These are phyloP conservation scores for Harpalus rufipes DNA, from an alignment of 2,888 invertebrate genomes.

Conservation along the genomic window DNA sequence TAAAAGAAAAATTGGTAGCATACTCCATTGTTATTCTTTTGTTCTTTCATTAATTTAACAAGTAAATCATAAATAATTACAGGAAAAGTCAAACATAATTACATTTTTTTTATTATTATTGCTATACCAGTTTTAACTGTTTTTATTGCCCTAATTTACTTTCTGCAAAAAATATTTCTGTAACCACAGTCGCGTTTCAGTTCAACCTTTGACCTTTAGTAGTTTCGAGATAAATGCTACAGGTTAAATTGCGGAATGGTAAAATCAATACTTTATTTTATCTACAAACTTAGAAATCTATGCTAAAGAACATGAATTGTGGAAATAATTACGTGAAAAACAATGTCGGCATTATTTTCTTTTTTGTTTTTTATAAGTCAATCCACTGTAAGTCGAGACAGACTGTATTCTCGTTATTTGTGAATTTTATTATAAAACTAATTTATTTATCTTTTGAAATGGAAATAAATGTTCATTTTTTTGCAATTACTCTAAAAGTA, in stretches of 20 bases:
- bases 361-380: background rate
- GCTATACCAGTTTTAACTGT: background rate
- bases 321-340: background rate
- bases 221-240: slow-evolving; percentile 46
- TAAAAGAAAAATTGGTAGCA: too few relatives aligned
- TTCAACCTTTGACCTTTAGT: slow-evolving; percentile 31
- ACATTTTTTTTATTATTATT: background rate
- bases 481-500: background rate
- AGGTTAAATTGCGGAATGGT: slow-evolving; percentile 39
- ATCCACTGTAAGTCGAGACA: too few relatives aligned
- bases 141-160: slow-evolving; percentile 14
- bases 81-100: background rate
- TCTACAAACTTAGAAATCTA: slow-evolving; percentile 12
- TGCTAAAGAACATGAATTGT: background rate
- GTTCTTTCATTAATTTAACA: background rate
- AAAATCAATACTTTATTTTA: slow-evolving; percentile 46
- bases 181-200: slow-evolving; percentile 1
- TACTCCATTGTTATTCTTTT: too few relatives aligned
- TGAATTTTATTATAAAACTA: too few relatives aligned
- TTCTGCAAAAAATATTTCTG: slow-evolving; percentile 33
- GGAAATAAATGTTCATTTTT: background rate
- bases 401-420: too few relatives aligned
- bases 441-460: background rate
- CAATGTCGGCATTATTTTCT: background rate
- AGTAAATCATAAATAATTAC: background rate